Evolutionary conservation across 2,113 vertebrate species (phyloP), one percentile per base, ranked within the genome.

Genomic region (Pogona vitticeps): DNA sequence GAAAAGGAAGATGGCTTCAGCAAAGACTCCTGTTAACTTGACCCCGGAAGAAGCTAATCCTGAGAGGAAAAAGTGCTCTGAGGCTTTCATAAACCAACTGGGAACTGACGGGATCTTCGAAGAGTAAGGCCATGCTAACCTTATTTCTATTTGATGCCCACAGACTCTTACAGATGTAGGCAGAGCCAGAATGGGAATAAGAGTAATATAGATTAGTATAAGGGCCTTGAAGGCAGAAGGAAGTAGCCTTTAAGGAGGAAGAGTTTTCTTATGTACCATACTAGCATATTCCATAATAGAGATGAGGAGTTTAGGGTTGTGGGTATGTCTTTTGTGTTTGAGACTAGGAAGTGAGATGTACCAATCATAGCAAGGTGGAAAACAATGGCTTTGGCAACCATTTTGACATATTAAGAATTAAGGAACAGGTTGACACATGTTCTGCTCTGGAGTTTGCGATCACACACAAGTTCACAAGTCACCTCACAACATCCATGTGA

Each of bases 61-160:
- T 0, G 94, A 96, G 85, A 96, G 96, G 86, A 87, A 0, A 90
- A 94, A 94, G n/a, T 91, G 77, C 0, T 97, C 97, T 23, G 67
- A 90, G 0, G 68, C 89, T 59, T 95, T 97, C 2, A 59, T 95
- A 92, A 95, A 95, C 46, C 95, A 96, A 86, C 88, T 96, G 93
- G 97, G 95, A 86, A 82, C 86, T 0, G 68, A 73, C 14, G 79
- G 58, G 20, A 0, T 65, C 76, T 90, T 92, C 70, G 91, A 94
- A 18, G 95, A 96, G 97, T 97, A 90, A 96, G 96, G 2, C 8
- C 52, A 28, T 28, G 40, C n/a, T 71, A 80, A 46, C 26, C 26
- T 65, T 63, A 21, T 14, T 14, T 9, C 13, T 52, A 33, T 67
- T 75, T 75, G 26, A 52, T 14, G 73, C 46, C 10, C 46, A 52